Conservation (phyloP, 2,888 invertebrate genomes). For the Pachymerium ferrugineum region DNA sequence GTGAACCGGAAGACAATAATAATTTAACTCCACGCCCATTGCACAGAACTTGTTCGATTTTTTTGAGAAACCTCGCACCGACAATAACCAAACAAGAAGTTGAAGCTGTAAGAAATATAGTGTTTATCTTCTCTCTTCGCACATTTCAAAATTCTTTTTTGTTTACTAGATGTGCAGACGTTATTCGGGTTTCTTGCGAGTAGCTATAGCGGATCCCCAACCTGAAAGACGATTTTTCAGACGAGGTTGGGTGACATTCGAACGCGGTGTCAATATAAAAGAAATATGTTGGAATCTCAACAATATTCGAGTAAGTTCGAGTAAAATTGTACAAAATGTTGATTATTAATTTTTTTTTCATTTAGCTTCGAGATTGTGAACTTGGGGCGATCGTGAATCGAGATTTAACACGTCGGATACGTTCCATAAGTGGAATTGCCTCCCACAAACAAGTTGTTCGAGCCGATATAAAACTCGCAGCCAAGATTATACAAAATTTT, state of each 20-base stretch:
- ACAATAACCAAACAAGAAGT: constrained; percentile 95
- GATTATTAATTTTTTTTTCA: background rate
- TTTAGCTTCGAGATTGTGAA: constrained; percentile 78
- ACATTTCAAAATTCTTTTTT: background rate
- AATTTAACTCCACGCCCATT: constrained; percentile 53
- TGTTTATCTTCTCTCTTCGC: background rate
- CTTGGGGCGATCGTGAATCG: constrained; percentile 93
- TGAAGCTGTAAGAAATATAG: constrained; percentile 66
- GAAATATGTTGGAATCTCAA: constrained; percentile 99
- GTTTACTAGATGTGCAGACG: constrained; percentile 69
- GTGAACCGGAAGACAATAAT: constrained; percentile 1
- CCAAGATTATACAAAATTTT: constrained; percentile 82
- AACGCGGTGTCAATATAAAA: constrained; percentile 93
- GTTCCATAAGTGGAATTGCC: constrained; percentile 84
- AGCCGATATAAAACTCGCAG: constrained; percentile 86
- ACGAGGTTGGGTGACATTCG: constrained; percentile 97
- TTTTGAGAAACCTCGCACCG: constrained; percentile 90
- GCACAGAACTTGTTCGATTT: constrained; percentile 95
- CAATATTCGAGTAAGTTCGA: constrained; percentile 67
- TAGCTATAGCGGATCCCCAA: constrained; percentile 94
- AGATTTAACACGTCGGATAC: constrained; percentile 87
- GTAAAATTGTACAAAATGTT: background rate
- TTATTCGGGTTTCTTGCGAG: constrained; percentile 87
- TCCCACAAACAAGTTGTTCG: constrained; percentile 81
- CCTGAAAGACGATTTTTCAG: constrained; percentile 94